Base-by-base conservation (phyloP, 2,888 invertebrate genomes). In the Hemicrepidius hirtus region DNA sequence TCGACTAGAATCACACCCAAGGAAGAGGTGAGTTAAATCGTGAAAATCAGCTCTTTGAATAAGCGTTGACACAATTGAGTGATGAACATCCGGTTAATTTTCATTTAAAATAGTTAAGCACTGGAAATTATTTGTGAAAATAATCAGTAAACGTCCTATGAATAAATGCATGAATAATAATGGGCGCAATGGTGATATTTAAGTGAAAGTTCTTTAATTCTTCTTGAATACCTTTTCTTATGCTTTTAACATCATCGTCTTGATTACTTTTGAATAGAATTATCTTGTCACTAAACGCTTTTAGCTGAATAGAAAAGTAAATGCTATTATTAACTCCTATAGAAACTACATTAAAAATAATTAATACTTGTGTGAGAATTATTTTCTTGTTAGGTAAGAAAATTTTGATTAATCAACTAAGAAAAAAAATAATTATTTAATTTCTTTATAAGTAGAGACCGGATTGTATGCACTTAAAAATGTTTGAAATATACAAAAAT, bases 41-140 rank as follows among this genome's bases (percentile, higher is more conserved):
- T 57, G 18, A 18, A 57, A 57, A 57, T 28, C 57, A 13, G 18
- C 32, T 16, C 16, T 57, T 57, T 18, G 7, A 57, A 46, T 46
- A 46, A 40, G 18, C 46, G 46, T 57, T 35, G 57, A 16, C 57
- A 57, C 57, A 57, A 57, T 57, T 35, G 57, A 57, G 18, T 13
- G 35, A 57, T 18, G 18, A 18, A 35, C 57, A 57, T 57, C 57
- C 57, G 57, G 57, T 13, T 57, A 7, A 35, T 57, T 57, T 57
- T 57, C 28, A 57, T 57, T 57, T 57, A 35, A 57, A 59, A 37
- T 18, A 20, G 13, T 40, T 32, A 35, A 12, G 40, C 28, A 9
- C 16, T 59, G 20, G 35, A 59, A 59, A 59, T 37, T 40, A 59
- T 37, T 37, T 59, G 55, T 55, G 16, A 32, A 55, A 35, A 55